A percentile compares a stretch with the other conserved stretches of the same genome.
These are phyloP conservation scores for Jordanella pulchra DNA, from an alignment of 2,797 vertebrate genomes.

Conservation along the genomic window DNA sequence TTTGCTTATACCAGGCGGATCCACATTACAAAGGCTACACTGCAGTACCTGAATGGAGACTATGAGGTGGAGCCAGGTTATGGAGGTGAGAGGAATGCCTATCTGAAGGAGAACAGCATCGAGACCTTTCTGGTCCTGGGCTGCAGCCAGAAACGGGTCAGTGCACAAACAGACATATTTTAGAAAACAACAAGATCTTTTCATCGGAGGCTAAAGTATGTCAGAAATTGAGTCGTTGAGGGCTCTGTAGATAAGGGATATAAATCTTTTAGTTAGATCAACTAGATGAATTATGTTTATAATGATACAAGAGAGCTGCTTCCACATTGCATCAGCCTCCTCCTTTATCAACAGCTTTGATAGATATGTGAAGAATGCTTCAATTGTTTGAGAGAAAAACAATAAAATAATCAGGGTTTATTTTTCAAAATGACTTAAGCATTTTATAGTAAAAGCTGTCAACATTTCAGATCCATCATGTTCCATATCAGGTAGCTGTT, in stretches of 20 bases:
- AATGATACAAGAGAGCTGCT: background rate
- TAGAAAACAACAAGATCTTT: background rate
- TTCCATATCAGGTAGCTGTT: too few species aligned
- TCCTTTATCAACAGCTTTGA: background rate
- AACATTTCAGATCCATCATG: too few species aligned
- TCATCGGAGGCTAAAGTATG: background rate
- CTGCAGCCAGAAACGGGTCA: slow-evolving; percentile 94
- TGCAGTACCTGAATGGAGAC: slow-evolving; percentile 93
- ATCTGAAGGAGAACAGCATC: slow-evolving; percentile 94
- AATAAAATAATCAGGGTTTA: too few species aligned
- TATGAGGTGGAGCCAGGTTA: slow-evolving; percentile 94
- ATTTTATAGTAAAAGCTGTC: too few species aligned
- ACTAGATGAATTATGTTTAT: background rate
- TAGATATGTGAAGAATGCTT: background rate
- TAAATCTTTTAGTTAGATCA: background rate
- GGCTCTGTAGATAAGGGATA: background rate
- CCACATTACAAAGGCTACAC: slow-evolving; percentile 92
- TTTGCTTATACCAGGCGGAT: slow-evolving; percentile 81
- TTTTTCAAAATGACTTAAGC: too few species aligned
- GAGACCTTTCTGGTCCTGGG: slow-evolving; percentile 95
- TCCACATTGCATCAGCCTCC: background rate
- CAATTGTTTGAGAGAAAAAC: too few species aligned
- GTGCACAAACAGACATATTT: slow-evolving; percentile 37
- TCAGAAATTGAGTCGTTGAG: background rate
- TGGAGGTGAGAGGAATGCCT: slow-evolving; percentile 91